phyloP scores from a whole-genome alignment of 2,888 invertebrate species.

The Microchrysa polita region DNA sequence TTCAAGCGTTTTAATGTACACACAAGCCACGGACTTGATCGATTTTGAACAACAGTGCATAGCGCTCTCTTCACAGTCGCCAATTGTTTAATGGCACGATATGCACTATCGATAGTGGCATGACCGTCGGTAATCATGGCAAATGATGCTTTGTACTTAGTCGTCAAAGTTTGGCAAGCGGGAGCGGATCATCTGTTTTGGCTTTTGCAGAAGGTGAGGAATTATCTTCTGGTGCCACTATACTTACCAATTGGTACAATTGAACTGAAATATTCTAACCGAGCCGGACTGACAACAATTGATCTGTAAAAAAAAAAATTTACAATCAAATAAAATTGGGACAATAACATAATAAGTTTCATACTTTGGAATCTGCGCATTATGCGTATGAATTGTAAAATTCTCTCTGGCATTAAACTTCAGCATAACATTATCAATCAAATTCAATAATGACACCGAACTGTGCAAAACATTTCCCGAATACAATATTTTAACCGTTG shows the following conservation, averaged over 20 bases:
- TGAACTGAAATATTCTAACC: slow-evolving; percentile 59
- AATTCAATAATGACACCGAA: slow-evolving; percentile 66
- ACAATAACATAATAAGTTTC: neutral
- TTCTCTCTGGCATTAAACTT: slow-evolving; percentile 54
- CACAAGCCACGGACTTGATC: no score
- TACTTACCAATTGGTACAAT: slow-evolving; percentile 58
- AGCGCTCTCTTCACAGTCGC: no score
- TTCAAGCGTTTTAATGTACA: no score
- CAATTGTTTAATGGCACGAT: no score
- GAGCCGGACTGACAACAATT: slow-evolving; percentile 57
- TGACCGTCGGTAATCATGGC: no score
- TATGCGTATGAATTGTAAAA: slow-evolving; percentile 54
- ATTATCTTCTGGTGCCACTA: no score
- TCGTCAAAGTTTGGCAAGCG: no score
- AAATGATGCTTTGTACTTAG: no score
- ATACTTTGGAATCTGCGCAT: slow-evolving; percentile 58
- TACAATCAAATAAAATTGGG: neutral
- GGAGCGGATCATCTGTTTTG: no score
- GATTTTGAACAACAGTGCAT: no score
- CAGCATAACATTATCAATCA: slow-evolving; percentile 65
- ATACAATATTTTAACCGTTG: slow-evolving; percentile 60
- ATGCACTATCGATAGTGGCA: no score
- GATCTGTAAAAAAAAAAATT: slow-evolving; percentile 50
- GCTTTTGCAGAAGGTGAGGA: no score
- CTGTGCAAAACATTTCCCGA: slow-evolving; percentile 67